Evolutionary conservation across 2,113 vertebrate genomes (phyloP).

Genomic region (Trochalopteron elliotii): DNA sequence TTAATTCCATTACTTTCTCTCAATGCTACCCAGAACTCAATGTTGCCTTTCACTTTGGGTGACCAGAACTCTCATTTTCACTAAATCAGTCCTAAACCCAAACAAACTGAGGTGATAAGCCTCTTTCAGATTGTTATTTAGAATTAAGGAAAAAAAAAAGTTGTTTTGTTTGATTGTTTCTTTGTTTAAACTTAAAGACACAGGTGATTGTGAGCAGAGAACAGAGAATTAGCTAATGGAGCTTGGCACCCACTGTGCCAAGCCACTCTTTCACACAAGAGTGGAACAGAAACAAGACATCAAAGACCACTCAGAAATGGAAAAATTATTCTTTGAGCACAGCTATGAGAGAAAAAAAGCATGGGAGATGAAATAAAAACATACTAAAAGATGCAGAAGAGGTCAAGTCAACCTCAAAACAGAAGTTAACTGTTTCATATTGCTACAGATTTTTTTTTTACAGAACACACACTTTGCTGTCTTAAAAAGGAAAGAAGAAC

Average conservation of each 20-base stretch:
- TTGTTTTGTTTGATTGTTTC: neutral
- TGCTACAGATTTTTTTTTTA: neutral
- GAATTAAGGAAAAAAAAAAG: neutral
- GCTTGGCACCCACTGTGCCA: neutral
- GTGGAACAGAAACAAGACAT: neutral
- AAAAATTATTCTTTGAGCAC: neutral
- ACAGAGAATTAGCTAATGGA: neutral
- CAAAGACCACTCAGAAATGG: neutral
- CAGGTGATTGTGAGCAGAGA: accelerated
- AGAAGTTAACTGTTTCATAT: neutral
- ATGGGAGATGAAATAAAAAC: neutral
- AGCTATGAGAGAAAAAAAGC: neutral
- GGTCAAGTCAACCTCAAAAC: neutral
- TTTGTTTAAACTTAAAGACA: neutral
- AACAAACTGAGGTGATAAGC: neutral
- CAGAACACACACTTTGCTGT: neutral
- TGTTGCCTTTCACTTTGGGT: neutral
- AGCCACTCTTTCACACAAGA: neutral
- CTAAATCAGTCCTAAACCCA: neutral
- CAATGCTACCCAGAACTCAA: neutral
- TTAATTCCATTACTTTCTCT: neutral
- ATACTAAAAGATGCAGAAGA: neutral
- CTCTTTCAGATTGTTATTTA: neutral
- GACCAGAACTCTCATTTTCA: neutral
- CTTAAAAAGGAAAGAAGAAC: neutral